Conservation (phyloP, 2,797 vertebrate genomes). For the Sebastes reedi region DNA sequence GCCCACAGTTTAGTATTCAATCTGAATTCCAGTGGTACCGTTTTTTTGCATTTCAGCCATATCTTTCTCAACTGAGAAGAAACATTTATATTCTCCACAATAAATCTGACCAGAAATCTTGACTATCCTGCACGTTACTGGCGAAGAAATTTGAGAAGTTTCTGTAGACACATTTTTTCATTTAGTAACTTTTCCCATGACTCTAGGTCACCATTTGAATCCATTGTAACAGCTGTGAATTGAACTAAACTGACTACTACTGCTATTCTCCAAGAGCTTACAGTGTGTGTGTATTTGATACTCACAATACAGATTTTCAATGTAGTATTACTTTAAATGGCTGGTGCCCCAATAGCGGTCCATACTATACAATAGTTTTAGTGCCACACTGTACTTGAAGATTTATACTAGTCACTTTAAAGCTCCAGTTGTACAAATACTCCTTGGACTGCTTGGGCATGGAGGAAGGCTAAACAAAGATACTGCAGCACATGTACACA, state of each 20-base stretch:
- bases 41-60: not conserved
- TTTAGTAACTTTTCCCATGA: not conserved
- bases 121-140: not conserved
- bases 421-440: slow-evolving; percentile 39
- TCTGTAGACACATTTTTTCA: too few species aligned
- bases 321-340: not conserved
- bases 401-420: slow-evolving; percentile 15
- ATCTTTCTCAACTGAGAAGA: not conserved
- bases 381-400: not conserved
- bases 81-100: not conserved
- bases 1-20: not conserved
- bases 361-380: not conserved
- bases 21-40: not conserved
- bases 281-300: not conserved
- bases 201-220: not conserved
- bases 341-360: not conserved
- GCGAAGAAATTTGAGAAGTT: not conserved
- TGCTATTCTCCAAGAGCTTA: not conserved
- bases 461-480: slow-evolving; percentile 55
- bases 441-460: slow-evolving; percentile 23
- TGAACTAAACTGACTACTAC: not conserved
- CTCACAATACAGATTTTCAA: not conserved
- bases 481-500: slow-evolving; percentile 41
- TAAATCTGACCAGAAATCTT: not conserved
- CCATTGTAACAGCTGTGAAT: not conserved